Evolutionary conservation across 2,113 vertebrate species (phyloP), one percentile per base, ranked within the genome.

Genomic region (Atrichornis clamosus): DNA sequence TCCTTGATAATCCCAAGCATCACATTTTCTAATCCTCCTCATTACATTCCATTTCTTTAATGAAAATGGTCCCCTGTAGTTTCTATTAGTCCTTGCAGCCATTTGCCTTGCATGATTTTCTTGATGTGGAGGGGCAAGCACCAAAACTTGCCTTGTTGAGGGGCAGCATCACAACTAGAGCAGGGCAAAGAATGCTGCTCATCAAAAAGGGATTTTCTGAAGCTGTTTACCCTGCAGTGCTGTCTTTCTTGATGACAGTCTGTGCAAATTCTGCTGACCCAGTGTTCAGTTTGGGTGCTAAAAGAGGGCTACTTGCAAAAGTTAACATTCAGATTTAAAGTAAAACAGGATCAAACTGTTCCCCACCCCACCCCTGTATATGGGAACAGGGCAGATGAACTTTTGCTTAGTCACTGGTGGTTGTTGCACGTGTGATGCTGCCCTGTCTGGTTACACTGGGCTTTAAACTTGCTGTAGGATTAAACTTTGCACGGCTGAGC

Each of bases 341-440:
- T 77, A 68, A 87, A 89, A 35, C 13, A 46, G 62, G 37, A 69
- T 81, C 79, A 84, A 64, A 78, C 56, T 72, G 23, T 58, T 67
- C 37, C 32, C 22, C 1, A 2, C 27, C 41, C 30, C 2, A 1
- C 11, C 86, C 56, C 62, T 75, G 37, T 27, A 3, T 52, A 27
- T 55, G 42, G 81, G 84, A 74, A n/a, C 56, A 56, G 80, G 65
- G 63, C 90, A 94, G 75, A 74, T 74, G 77, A 92, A 21, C 41
- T 90, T 95, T 67, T 96, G 85, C 86, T 89, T 88, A 68, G 87
- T 94, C 91, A 95, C 52, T 93, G 84, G 47, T 87, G 68, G 68
- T 46, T 78, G 79, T 35, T 85, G 64, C 58, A 68, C 30, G 9
- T 53, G 68, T 88, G 84, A 82, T 82, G 59, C 44, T 64, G 50